Base-by-base conservation (phyloP, 2,797 vertebrate genomes). In the Hybognathus amarus region DNA sequence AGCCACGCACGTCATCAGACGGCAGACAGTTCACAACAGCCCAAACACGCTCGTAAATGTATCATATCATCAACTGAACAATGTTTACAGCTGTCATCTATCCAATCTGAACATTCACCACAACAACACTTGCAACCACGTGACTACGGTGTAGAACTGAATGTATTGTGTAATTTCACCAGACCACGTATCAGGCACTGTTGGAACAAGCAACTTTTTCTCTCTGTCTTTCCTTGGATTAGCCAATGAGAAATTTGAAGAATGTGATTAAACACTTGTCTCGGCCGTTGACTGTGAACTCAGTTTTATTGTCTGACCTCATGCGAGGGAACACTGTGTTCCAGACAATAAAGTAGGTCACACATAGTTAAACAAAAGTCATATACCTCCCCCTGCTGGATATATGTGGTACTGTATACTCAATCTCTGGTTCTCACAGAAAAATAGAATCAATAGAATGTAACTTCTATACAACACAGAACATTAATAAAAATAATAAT, bases 301-400 rank as follows among this genome's bases (percentile, higher is more conserved):
- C 85, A 83, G 91, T 89, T 91, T 90, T 87, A 90, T 84, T 79
- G 68, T 80, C 90, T 92, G 91, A 91, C 91, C 90, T 91, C 87
- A 83, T 90, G 90, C 91, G 90, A 92, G 87, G 92, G 94, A 93
- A 95, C 94, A 95, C 88, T 93, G 92, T 95, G 94, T 95, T 88
- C 95, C 89, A 93, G 92, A 93, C 89, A 76, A 61, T 88, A 92
- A 95, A 94, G 86, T 93, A 92, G 95, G 95, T 95, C 94, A 94
- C 63, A 70, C 85, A 74, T 85, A 88, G 87, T 83, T 70, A 86
- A 91, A 86, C 82, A 74, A 90, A 90, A 90, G 89, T 89, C 71
- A 27, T 90, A 80, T 94, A 92, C 80, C 78, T 92, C 94, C 93
- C 91, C 91, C 94, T 93, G 83, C 89, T 93, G 94, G 93, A 85